phyloP scores from a whole-genome alignment of 2,113 vertebrate species.

The Ornithorhynchus anatinus region DNA sequence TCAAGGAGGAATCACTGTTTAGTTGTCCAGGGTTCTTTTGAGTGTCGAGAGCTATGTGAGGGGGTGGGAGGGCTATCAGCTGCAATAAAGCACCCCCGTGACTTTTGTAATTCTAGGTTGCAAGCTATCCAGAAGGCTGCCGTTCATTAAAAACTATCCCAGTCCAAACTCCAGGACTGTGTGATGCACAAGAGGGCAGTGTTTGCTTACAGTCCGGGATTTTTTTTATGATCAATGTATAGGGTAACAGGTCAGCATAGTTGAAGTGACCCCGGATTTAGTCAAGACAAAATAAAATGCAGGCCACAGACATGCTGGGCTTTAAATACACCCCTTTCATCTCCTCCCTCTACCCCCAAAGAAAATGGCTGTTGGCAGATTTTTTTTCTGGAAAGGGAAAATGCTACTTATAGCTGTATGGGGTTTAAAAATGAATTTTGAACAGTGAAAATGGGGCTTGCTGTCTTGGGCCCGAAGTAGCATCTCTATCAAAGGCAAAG shows the following conservation, averaged over 20 bases:
- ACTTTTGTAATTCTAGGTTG: too few species aligned
- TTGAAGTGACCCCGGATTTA: slow-evolving; percentile 42
- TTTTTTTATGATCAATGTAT: not conserved
- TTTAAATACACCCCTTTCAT: not conserved
- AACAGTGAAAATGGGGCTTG: not conserved
- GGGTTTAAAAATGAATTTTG: slow-evolving; percentile 33
- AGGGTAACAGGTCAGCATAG: slow-evolving; percentile 43
- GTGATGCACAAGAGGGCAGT: slow-evolving; percentile 77
- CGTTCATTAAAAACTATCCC: not conserved
- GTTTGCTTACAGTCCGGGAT: slow-evolving; percentile 55
- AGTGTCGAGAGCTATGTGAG: too few species aligned
- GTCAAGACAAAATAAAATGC: slow-evolving; percentile 39
- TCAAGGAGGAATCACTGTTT: too few species aligned
- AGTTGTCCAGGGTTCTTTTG: too few species aligned
- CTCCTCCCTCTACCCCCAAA: not conserved
- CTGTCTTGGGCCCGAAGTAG: not conserved
- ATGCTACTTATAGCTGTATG: slow-evolving; percentile 12
- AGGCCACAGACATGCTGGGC: not conserved
- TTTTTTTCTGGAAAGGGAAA: slow-evolving; percentile 32
- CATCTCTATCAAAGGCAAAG: slow-evolving; percentile 4
- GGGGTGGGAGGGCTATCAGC: too few species aligned
- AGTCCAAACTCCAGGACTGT: not conserved
- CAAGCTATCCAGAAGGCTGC: not conserved
- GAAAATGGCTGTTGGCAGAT: not conserved
- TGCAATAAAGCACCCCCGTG: too few species aligned